Evolutionary conservation across 2,797 vertebrate genomes (phyloP), one percentile per base, ranked within the genome.

Genomic region (Hozukius guyotensis): DNA sequence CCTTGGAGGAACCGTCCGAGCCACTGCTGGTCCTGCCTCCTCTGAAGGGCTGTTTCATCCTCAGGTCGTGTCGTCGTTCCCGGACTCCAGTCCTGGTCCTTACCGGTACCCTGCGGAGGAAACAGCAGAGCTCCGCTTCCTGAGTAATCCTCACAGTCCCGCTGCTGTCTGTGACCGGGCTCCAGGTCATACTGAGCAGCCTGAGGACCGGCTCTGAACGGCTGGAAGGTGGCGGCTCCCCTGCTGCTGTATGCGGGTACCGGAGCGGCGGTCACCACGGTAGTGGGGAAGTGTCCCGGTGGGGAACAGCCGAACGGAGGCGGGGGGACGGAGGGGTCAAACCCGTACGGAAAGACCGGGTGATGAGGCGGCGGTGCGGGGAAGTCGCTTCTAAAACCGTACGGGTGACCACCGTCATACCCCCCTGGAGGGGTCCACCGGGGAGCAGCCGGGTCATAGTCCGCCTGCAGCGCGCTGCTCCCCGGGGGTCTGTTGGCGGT

Each of bases 1-100:
- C 25, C 75, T 29, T 81, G 67, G 31, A 95, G 5, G 75, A 95
- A 95, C 0, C 55, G 61, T 3, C 24, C 2, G n/a, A 96, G 5
- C 95, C 95, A 96, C 67, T 83, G 85, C 2, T 83, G 38, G 9
- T 96, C 96, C 42, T 85, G 84, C 36, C 38, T 75, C 63, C 79
- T 92, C 68, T 94, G 92, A 13, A 42, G 4, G 1, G 52, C 22
- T 0, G 82, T 56, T 46, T 84, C 86, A 18, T 94, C 87, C 5
- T 83, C 81, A 2, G 55, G 42, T 0, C 24, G 46, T 5, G 38
- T 1, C 1, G 6, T 0, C 8, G 42, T 14, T 4, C 8, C 56
- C 5, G 6, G 12, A 32, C 13, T 49, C 11, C 27, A 8, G 34
- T 60, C 29, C 1, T 4, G 2, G 12, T 79, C 70, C 13, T 61